Base-by-base conservation (phyloP, 2,797 vertebrate species). In the Martes flavigula region DNA sequence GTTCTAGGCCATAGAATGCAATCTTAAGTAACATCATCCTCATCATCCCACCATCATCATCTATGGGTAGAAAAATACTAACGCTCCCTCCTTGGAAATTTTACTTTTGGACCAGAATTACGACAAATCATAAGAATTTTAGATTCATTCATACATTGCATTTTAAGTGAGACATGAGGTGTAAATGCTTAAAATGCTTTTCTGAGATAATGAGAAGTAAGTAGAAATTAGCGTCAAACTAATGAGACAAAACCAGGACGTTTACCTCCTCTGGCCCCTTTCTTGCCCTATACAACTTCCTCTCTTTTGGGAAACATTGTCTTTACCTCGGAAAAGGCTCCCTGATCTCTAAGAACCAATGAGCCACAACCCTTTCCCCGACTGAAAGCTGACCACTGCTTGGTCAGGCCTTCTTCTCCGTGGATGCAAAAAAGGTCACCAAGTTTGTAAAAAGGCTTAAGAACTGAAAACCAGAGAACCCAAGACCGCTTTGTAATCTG, bases 401-500 rank as follows among this genome's bases (percentile, higher is more conserved):
- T n/a, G 56, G 38, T 38, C 5, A 78, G 12, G 30, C 48, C 43
- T 48, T 91, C 90, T 48, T 35, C 20, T 68, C 27, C 21, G 15
- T 7, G 75, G 90, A 91, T 20, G 27, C 25, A 51, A 23, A 82
- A 82, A 97, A 72, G 35, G 68, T 1, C 83, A 79, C 12, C 0
- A 0, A 66, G 91, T 97, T 93, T 38, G 40, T 56, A 70, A 27
- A 94, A 79, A 87, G 91, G 58, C 64, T 75, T 32, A 94, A 96
- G 77, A 87, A 97, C 94, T 46, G 87, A 58, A 21, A 94, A 68
- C 9, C 15, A 35, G 68, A 90, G 46, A 92, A 54, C 32, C 56
- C n/a, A 93, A 79, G 70, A 92, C 35, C 7, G 30, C 21, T 88
- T 78, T 58, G 83, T 81, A 95, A 91, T 94, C 77, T 70, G 54